Conservation (phyloP, 2,888 invertebrate genomes). For the Sarcophaga rosellei region DNA sequence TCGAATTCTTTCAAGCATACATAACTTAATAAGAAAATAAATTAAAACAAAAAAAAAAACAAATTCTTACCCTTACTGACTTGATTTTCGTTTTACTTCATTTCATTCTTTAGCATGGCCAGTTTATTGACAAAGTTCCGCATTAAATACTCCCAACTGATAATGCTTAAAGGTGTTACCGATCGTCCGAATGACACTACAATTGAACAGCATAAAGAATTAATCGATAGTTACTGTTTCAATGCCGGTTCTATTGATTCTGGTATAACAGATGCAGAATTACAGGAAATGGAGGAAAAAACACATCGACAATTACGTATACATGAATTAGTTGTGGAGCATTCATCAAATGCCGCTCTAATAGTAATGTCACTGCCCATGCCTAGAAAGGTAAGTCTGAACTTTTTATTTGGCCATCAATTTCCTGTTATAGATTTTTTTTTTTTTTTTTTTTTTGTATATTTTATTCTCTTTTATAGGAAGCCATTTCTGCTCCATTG, state of each 20-base stretch:
- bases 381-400: constrained; percentile 88
- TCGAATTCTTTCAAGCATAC: background rate
- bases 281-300: constrained; percentile 86
- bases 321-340: constrained; percentile 92
- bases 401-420: background rate
- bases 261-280: constrained; percentile 69
- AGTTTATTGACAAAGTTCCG: constrained; percentile 95
- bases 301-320: constrained; percentile 95
- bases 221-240: constrained; percentile 86
- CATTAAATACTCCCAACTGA: constrained; percentile 94
- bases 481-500: constrained; percentile 92
- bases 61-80: constrained; percentile 18
- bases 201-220: constrained; percentile 86
- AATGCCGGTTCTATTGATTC: constrained; percentile 75
- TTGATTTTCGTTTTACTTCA: constrained; percentile 47
- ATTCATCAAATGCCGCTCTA: constrained; percentile 93
- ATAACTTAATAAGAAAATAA: background rate
- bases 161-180: constrained; percentile 94
- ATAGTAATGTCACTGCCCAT: constrained; percentile 98
- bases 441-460: background rate
- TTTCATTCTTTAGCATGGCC: constrained; percentile 88
- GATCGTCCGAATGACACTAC: constrained; percentile 90
- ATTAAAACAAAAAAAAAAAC: too few relatives aligned
- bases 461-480: constrained; percentile 80
- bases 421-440: background rate